A percentile compares a stretch with the other conserved stretches of the same genome.
These are phyloP conservation scores for Hyperoplus immaculatus DNA, from an alignment of 2,797 vertebrate species.

Conservation along the genomic window DNA sequence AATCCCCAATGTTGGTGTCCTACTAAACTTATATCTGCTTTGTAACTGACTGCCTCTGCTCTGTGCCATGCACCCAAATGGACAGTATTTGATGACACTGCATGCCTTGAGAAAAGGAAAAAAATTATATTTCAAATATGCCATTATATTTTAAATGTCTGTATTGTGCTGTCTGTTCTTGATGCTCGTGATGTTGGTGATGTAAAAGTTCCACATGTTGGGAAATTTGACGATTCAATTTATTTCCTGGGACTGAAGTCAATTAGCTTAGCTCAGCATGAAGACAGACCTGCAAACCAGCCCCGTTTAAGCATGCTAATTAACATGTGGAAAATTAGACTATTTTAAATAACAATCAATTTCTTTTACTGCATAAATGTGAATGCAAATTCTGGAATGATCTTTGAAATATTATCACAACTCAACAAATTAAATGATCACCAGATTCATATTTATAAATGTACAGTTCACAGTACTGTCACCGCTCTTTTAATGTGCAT, in stretches of 20 bases:
- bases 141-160: neutral
- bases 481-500: neutral
- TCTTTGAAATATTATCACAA: no score
- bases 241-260: no score
- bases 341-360: no score
- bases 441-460: no score
- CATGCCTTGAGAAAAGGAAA: neutral
- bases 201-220: neutral
- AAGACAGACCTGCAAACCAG: neutral
- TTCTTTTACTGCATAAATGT: no score
- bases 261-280: neutral
- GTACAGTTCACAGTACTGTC: neutral
- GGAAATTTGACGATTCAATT: neutral
- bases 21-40: constrained; percentile 36
- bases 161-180: neutral
- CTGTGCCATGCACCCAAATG: neutral
- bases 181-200: neutral
- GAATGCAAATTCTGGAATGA: no score
- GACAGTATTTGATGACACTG: neutral
- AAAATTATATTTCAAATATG: neutral
- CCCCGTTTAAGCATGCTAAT: neutral
- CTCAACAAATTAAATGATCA: no score
- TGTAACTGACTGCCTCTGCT: constrained; percentile 2
- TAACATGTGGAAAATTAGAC: neutral
- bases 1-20: constrained; percentile 16